Evolutionary conservation across 2,113 vertebrate species (phyloP).

Genomic region (Tragulus kanchil): DNA sequence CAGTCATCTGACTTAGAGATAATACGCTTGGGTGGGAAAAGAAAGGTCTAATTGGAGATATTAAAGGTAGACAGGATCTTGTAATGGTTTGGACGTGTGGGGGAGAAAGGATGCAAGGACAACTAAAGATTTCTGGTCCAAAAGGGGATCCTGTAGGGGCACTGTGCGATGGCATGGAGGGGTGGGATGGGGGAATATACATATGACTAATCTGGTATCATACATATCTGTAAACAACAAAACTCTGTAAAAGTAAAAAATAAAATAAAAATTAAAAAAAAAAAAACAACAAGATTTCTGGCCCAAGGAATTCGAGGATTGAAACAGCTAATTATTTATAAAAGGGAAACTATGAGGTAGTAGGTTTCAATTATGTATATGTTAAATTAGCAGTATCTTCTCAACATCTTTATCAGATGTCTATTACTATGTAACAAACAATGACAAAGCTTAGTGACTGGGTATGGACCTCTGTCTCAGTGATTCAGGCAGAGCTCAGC

Average conservation of each 20-base stretch:
- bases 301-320: background rate
- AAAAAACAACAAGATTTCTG: background rate
- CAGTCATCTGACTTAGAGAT: background rate
- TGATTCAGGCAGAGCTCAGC: background rate
- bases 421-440: background rate
- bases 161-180: too few species aligned
- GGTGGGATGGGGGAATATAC: too few species aligned
- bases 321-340: background rate
- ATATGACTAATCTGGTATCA: too few species aligned
- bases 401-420: background rate
- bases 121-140: background rate
- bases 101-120: background rate
- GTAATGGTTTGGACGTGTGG: background rate
- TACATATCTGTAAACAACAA: too few species aligned
- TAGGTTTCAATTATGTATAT: background rate
- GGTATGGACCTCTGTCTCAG: background rate
- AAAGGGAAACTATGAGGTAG: background rate
- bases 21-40: background rate
- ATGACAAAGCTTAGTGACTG: background rate
- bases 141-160: too few species aligned
- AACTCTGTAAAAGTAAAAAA: too few species aligned
- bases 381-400: background rate
- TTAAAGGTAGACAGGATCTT: background rate
- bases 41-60: background rate
- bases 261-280: too few species aligned